These are phyloP conservation scores for Tineola bisselliella DNA, from an alignment of 2,888 invertebrate genomes.

Conservation along the genomic window DNA sequence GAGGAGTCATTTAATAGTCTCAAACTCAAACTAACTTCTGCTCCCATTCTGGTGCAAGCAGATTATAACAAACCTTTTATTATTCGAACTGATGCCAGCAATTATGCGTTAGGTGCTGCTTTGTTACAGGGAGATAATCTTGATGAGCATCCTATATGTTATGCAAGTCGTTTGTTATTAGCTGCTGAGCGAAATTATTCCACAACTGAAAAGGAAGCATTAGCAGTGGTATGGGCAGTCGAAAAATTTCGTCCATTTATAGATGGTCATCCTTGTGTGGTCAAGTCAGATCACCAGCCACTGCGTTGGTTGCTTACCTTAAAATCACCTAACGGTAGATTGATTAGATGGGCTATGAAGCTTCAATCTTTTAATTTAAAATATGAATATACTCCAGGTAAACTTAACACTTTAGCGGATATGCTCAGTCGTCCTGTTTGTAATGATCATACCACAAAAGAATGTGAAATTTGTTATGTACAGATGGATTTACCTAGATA, in stretches of 20 bases:
- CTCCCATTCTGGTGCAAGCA: constrained; percentile 23
- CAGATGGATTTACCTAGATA: constrained; percentile 17
- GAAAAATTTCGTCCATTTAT: constrained; percentile 23
- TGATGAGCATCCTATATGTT: constrained; percentile 17
- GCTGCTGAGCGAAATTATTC: constrained; percentile 34
- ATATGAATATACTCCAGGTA: constrained; percentile 31
- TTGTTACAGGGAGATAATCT: constrained; percentile 18
- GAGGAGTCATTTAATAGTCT: constrained; percentile 13
- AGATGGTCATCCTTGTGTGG: constrained; percentile 30
- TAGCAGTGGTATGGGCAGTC: constrained; percentile 19
- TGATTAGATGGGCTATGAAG: constrained; percentile 41
- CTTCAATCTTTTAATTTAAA: constrained; percentile 32
- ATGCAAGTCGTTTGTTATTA: constrained; percentile 21
- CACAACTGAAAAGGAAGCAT: constrained; percentile 39
- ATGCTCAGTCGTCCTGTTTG: constrained; percentile 25
- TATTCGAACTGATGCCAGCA: constrained; percentile 23
- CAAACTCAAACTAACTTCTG: constrained; percentile 18
- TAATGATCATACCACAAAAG: too few species aligned
- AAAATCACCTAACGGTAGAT: constrained; percentile 36
- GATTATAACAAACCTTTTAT: constrained; percentile 22
- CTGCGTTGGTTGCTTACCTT: constrained; percentile 39
- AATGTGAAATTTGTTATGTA: constrained; percentile 20
- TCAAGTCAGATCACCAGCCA: constrained; percentile 43
- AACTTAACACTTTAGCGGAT: constrained; percentile 33
- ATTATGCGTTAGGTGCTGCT: constrained; percentile 19